A percentile compares a stretch with the other conserved stretches of the same genome.
These are phyloP conservation scores for Aethes cnicana DNA, from an alignment of 2,888 invertebrate genomes.

Conservation along the genomic window DNA sequence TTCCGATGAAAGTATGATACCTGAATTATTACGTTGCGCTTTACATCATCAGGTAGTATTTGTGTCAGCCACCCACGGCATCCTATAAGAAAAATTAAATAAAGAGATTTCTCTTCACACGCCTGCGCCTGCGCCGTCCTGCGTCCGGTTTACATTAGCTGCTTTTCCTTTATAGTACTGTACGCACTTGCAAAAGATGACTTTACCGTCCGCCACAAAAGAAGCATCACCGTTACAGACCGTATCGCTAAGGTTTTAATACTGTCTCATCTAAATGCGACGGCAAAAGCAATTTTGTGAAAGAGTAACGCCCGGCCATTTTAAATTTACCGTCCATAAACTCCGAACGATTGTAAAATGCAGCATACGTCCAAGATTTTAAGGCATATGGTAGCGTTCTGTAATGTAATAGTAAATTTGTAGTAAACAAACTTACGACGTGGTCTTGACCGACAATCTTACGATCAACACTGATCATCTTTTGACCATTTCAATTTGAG, in stretches of 20 bases:
- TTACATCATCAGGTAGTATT: slow-evolving; percentile 53
- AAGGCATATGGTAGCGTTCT: not conserved
- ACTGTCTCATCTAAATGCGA: slow-evolving; percentile 19
- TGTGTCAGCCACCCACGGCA: slow-evolving; percentile 63
- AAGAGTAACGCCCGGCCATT: slow-evolving; percentile 41
- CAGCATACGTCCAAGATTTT: slow-evolving; percentile 36
- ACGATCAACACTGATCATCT: slow-evolving; percentile 27
- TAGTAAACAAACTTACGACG: slow-evolving; percentile 52
- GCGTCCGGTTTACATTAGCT: slow-evolving; percentile 72
- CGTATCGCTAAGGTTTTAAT: slow-evolving; percentile 35
- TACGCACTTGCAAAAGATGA: slow-evolving; percentile 39
- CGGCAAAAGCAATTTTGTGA: slow-evolving; percentile 40
- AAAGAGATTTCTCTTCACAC: slow-evolving; percentile 73
- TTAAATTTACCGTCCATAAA: slow-evolving; percentile 50
- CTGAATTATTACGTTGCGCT: slow-evolving; percentile 30
- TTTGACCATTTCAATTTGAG: slow-evolving; percentile 30
- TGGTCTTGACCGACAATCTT: slow-evolving; percentile 46
- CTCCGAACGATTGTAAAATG: slow-evolving; percentile 38
- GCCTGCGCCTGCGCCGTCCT: slow-evolving; percentile 47
- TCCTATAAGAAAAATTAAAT: slow-evolving; percentile 64
- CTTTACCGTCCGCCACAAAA: slow-evolving; percentile 6
- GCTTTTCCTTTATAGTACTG: slow-evolving; percentile 69
- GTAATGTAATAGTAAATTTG: not conserved
- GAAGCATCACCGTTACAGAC: slow-evolving; percentile 36
- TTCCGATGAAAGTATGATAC: slow-evolving; percentile 22